Evolutionary conservation across 2,888 invertebrate genomes (phyloP), one percentile per base, ranked within the genome.

Genomic region (Dastarcus helophoroides): DNA sequence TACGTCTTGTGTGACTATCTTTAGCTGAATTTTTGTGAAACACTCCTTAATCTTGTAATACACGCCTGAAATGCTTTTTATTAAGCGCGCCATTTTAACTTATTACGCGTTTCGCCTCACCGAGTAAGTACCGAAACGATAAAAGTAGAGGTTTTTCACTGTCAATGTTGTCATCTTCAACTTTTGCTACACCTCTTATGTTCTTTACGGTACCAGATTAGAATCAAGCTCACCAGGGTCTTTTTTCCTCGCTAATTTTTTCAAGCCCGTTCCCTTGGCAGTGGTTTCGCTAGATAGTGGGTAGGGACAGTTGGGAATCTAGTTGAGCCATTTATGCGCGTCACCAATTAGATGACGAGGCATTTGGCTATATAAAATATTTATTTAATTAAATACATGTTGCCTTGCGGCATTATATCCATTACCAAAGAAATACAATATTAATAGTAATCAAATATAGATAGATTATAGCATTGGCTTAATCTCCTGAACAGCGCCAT

Each of bases 301-400:
- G 19, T 62, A 66, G 63, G 63, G 63, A 65, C 64, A 66, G 62
- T 58, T n/a, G 56, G 60, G 60, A 64, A 62, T 63, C 62, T 64
- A 59, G 58, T 63, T 63, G 56, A 62, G 64, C 63, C 62, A 63
- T 64, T 65, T 60, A 57, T 63, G 62, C 58, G 60, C 60, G 59
- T 57, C 57, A 56, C 58, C 58, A 64, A 62, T 64, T 64, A 64
- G 56, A 60, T 58, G 62, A 62, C 60, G 60, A 63, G 37, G 37
- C 37, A 34, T 37, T 37, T 37, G 37, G 37, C 35, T 36, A 37
- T n/a, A n/a, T n/a, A n/a, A n/a, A n/a, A n/a, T n/a, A n/a, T n/a
- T n/a, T n/a, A n/a, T n/a, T n/a, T n/a, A n/a, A n/a, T n/a, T n/a
- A n/a, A n/a, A n/a, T n/a, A n/a, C n/a, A n/a, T n/a, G n/a, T n/a